Conservation (phyloP, 2,797 vertebrate genomes). For the Pseudopleuronectes americanus region DNA sequence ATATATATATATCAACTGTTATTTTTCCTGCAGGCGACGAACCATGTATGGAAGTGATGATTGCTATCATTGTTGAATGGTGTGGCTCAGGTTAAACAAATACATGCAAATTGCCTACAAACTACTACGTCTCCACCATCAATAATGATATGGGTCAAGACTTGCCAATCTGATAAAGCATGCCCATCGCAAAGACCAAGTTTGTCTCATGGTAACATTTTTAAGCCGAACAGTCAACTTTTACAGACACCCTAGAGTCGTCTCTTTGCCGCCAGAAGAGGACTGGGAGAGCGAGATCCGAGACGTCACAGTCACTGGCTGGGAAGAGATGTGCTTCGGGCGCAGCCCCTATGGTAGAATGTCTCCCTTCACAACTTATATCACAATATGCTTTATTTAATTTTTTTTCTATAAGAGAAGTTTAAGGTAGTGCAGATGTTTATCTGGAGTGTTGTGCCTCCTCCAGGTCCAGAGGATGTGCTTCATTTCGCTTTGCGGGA, state of each 20-base stretch:
- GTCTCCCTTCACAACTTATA: background rate
- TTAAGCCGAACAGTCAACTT: background rate
- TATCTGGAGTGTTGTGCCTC: constrained; percentile 10
- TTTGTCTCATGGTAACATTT: background rate
- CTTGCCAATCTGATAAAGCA: no score
- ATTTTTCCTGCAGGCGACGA: no score
- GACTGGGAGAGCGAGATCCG: constrained; percentile 81
- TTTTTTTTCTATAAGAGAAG: background rate
- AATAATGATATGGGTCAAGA: no score
- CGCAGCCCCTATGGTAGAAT: constrained; percentile 71
- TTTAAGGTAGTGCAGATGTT: background rate
- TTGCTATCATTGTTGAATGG: no score
- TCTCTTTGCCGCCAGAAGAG: background rate
- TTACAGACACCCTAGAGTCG: constrained; percentile 23
- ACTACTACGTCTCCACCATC: no score
- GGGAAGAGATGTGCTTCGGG: constrained; percentile 40
- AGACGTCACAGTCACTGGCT: constrained; percentile 30
- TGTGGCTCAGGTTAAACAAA: no score
- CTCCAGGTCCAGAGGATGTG: constrained; percentile 76
- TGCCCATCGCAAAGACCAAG: no score
- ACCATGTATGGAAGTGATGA: no score
- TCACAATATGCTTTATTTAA: background rate
- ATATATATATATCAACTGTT: no score
- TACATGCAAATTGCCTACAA: no score
- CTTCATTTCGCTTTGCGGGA: constrained; percentile 37